Evolutionary conservation across 92 coral and sea anemone genomes (phyloP), one percentile per base, ranked within the genome.

Genomic region (Actinostola sp.): DNA sequence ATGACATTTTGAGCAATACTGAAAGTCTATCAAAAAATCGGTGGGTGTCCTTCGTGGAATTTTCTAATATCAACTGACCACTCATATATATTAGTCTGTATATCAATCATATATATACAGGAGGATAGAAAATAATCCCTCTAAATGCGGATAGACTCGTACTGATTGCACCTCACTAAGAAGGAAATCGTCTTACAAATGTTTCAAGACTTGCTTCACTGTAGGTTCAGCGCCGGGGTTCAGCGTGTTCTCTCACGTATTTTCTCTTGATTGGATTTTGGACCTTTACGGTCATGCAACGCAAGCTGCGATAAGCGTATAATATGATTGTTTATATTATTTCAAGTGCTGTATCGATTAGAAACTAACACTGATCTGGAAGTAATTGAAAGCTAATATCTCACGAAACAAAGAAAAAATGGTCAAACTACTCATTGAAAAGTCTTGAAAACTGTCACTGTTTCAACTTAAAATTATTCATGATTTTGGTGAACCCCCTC

Each of bases 21-120:
- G 41, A 20, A 29, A 67, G 19, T 28, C 43, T 10, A 32, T 50
- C 39, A 44, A 7, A 16, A 30, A 8, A 51, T 10, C 74, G 41
- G 62, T 68, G 33, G 63, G 74, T 32, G 62, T 27, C 49, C 74
- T 0, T 2, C 10, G 15, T 19, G 74, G 62, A 52, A 68, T 68
- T 52, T 35, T 16, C 74, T 56, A 51, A 68, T 68, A 26, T 53
- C 50, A 21, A 52, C 60, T 0, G 49, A 1, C n/a, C 20, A 58
- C 24, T 26, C 36, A 27, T 27, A 27, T 57, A 2, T 30, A 24
- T 11, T 23, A 33, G 70, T 19, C 15, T 31, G 31, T 33, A 30
- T 29, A 1, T 17, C 7, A 44, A 27, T 30, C 28, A 66, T 66
- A 66, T 45, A 46, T 44, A 44, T 26, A 36, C 16, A 28, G 28